Conservation (phyloP, 2,888 invertebrate genomes). For the Electrophaes corylata region DNA sequence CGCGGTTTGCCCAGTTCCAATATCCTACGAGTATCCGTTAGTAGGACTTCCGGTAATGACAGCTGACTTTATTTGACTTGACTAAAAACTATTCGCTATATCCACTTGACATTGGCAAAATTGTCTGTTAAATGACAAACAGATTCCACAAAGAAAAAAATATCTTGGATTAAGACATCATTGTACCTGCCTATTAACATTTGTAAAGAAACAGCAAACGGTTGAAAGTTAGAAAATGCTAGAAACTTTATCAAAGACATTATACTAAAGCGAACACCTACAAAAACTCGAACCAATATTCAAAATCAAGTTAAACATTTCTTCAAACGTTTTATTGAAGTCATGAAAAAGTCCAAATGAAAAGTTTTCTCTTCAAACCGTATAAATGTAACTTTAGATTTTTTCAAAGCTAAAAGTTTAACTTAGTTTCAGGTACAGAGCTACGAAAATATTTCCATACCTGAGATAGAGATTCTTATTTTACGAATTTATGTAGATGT, state of each 20-base stretch:
- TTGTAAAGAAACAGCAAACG: not conserved
- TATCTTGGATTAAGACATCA: too few relatives aligned
- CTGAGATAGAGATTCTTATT: not conserved
- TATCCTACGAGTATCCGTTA: too few relatives aligned
- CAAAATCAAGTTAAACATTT: constrained; percentile 21
- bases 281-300: constrained; percentile 18
- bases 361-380: constrained; percentile 24
- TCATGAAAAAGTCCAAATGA: constrained; percentile 17
- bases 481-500: too few relatives aligned
- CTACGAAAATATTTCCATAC: not conserved
- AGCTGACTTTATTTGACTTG: too few relatives aligned
- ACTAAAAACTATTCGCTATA: too few relatives aligned
- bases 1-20: too few relatives aligned
- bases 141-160: too few relatives aligned
- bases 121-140: too few relatives aligned
- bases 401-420: constrained; percentile 15
- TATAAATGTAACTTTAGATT: constrained; percentile 20
- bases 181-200: too few relatives aligned
- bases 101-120: too few relatives aligned
- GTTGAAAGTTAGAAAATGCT: not conserved
- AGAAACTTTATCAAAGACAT: constrained; percentile 10
- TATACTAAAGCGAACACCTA: constrained; percentile 15
- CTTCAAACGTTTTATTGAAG: constrained; percentile 13
- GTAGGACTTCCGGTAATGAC: too few relatives aligned
- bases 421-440: constrained; percentile 2